phyloP scores from a whole-genome alignment of 2,888 invertebrate species.

The Pristionchus fissidentatus region DNA sequence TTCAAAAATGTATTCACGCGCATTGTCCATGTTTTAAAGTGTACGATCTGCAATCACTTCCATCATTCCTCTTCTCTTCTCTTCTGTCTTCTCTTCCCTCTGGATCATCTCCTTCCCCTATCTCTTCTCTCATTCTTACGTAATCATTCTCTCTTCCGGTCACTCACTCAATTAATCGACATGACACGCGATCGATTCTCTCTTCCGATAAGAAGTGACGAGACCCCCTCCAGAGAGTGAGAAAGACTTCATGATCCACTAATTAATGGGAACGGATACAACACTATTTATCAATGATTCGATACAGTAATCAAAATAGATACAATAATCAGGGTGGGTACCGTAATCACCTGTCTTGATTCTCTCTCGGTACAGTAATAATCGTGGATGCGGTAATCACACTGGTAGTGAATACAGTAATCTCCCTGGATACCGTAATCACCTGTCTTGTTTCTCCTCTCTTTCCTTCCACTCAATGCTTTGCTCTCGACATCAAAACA shows the following conservation, averaged over 20 bases:
- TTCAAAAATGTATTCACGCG: too few species aligned
- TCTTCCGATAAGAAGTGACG: slow-evolving; percentile 12
- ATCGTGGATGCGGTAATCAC: neutral
- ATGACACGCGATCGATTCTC: neutral
- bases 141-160: neutral
- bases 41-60: too few species aligned
- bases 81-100: too few species aligned
- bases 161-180: neutral
- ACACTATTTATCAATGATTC: neutral
- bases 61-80: too few species aligned
- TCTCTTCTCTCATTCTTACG: too few species aligned
- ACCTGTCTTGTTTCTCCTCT: neutral
- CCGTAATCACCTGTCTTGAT: too few species aligned
- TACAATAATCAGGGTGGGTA: neutral
- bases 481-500: slow-evolving; percentile 31
- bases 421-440: too few species aligned
- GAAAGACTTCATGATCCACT: slow-evolving; percentile 6
- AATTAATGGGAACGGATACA: slow-evolving; percentile 20
- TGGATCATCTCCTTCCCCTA: neutral
- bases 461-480: neutral
- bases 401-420: too few species aligned
- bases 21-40: too few species aligned
- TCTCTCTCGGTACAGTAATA: too few species aligned
- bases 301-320: neutral
- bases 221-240: slow-evolving; percentile 17